Percentiles rank a stretch among this genome's conserved stretches.
phyloP scores from a whole-genome alignment of 2,113 vertebrate genomes.

The Tapirus terrestris region DNA sequence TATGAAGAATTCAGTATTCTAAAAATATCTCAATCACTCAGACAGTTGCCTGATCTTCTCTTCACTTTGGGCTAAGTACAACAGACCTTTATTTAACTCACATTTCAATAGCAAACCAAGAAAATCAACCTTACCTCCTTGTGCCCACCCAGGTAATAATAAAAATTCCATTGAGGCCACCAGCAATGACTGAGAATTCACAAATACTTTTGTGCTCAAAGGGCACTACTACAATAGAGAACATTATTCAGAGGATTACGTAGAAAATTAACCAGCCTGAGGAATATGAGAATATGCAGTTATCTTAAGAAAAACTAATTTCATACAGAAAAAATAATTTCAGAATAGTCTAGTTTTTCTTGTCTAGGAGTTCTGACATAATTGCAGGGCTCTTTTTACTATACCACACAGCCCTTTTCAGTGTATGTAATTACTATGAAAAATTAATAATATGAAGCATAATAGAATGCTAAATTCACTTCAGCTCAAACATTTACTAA shows the following conservation, averaged over 20 bases:
- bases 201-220: background rate
- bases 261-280: background rate
- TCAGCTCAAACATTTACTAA: background rate
- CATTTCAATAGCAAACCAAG: slow-evolving; percentile 51
- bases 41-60: background rate
- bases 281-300: background rate
- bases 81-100: background rate
- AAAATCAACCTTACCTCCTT: background rate
- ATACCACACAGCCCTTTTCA: background rate
- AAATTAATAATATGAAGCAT: slow-evolving; percentile 22
- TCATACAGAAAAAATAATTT: background rate
- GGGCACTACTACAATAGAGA: background rate
- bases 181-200: background rate
- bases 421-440: background rate
- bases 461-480: background rate
- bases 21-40: slow-evolving; percentile 34
- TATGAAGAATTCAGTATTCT: slow-evolving; percentile 58
- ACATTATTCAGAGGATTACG: background rate
- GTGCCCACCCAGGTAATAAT: background rate
- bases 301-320: background rate
- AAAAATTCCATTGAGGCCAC: background rate
- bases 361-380: background rate
- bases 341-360: background rate
- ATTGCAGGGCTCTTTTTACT: slow-evolving; percentile 11
- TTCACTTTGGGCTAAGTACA: background rate